These are phyloP conservation scores for Gymnosoma rotundatum DNA, from an alignment of 2,888 invertebrate genomes.

Conservation along the genomic window DNA sequence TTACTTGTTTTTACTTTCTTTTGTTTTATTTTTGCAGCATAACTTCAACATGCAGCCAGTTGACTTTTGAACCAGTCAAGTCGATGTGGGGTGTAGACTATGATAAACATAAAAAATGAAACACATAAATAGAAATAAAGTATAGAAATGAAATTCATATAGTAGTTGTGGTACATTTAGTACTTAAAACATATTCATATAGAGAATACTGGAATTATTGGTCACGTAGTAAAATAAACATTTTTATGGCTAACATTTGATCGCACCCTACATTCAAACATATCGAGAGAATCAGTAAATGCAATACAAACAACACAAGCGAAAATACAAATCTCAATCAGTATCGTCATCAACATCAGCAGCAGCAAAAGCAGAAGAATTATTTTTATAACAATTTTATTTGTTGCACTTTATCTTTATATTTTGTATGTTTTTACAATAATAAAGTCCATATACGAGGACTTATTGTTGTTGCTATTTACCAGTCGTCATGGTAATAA, in stretches of 20 bases:
- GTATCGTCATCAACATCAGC: constrained; percentile 8
- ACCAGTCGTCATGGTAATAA: constrained; percentile 69
- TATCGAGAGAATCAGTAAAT: constrained; percentile 44
- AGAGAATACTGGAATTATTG: constrained; percentile 74
- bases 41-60: constrained; percentile 60
- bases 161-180: neutral
- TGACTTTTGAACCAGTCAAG: constrained; percentile 67
- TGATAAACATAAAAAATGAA: constrained; percentile 15
- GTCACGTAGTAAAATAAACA: constrained; percentile 82
- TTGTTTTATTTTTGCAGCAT: constrained; percentile 2
- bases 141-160: constrained; percentile 34
- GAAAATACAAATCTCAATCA: constrained; percentile 17
- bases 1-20: neutral
- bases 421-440: constrained; percentile 26
- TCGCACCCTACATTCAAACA: constrained; percentile 66
- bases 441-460: constrained; percentile 43
- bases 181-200: constrained; percentile 62
- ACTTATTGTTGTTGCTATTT: constrained; percentile 35
- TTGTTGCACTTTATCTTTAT: constrained; percentile 63
- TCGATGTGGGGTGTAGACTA: constrained; percentile 48
- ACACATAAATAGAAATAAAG: neutral
- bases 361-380: constrained; percentile 16
- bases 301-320: constrained; percentile 15
- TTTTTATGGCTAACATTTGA: constrained; percentile 76
- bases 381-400: constrained; percentile 66